Conservation (phyloP, 2,888 invertebrate species). For the Oligia latruncula region DNA sequence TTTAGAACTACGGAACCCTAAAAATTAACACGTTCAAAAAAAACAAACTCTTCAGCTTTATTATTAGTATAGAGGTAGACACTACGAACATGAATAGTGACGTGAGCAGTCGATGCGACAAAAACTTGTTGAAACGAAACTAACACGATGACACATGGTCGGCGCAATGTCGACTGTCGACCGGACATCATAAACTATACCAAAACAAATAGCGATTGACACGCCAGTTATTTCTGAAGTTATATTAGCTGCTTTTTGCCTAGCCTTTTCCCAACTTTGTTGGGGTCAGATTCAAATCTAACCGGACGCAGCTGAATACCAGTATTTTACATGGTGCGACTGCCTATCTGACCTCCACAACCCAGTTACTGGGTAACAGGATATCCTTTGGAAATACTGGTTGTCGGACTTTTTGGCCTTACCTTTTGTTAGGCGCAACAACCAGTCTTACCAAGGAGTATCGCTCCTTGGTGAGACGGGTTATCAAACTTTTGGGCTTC, state of each 20-base stretch:
- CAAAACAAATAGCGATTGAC: conserved; percentile 38
- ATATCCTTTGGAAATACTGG: too few species aligned
- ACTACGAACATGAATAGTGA: conserved; percentile 21
- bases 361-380: too few species aligned
- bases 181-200: conserved; percentile 33
- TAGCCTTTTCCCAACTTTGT: background rate
- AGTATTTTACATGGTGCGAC: too few species aligned
- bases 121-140: conserved; percentile 52
- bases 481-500: too few species aligned
- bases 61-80: background rate
- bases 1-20: too few species aligned
- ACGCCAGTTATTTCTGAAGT: conserved; percentile 19
- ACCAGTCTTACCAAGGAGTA: too few species aligned
- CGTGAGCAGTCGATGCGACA: conserved; percentile 28
- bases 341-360: too few species aligned
- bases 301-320: background rate
- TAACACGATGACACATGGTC: conserved; percentile 48
- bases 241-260: background rate
- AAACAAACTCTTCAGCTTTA: background rate
- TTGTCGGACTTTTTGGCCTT: too few species aligned
- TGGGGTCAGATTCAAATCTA: background rate
- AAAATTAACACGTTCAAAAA: background rate
- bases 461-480: too few species aligned
- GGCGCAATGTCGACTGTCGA: conserved; percentile 16
- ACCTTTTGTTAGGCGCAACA: too few species aligned